Evolutionary conservation across 2,797 vertebrate genomes (phyloP), one percentile per base, ranked within the genome.

Genomic region (Paedocypris micromegethes): DNA sequence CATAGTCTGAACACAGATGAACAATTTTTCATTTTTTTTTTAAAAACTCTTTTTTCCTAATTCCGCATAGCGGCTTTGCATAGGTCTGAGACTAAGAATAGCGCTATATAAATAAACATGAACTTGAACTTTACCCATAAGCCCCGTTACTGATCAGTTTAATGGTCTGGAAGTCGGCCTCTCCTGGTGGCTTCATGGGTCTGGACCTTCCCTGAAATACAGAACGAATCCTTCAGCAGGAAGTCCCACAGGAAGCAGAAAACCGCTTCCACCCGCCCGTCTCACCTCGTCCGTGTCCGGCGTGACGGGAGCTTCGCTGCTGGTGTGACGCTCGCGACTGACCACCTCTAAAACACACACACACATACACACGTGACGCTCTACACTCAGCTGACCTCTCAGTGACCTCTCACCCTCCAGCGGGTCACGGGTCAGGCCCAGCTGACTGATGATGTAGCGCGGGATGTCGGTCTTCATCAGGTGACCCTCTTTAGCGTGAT

Each of bases 61-160:
- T 23, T 23, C 1, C 23, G 23, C 23, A 23, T 23, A 23, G 23
- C 23, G 23, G 23, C 23, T 23, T 23, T 23, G 23, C 23, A 23
- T 23, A 1, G 23, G 23, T 23, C 23, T 23, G 23, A 23, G 23
- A 23, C 23, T 23, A 23, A 23, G 23, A 23, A 23, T 1, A 23
- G 23, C 23, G 23, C 23, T 1, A 23, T 23, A 23, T 23, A 23
- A 23, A 23, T 23, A 23, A 23, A 23, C 23, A 23, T 23, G 23
- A 23, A 23, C 23, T 23, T 23, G 23, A 23, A 23, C 23, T 88
- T 86, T 83, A 97, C 94, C 94, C 94, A 0, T 97, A 97, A 2
- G 94, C 94, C 4, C 94, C 94, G 0, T 96, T 94, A 84, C 94
- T 97, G 81, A 97, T 96, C 65, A 97, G 90, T 76, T 97, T 97